phyloP scores from a whole-genome alignment of 2,888 invertebrate species.

The Synergus umbraculus region DNA sequence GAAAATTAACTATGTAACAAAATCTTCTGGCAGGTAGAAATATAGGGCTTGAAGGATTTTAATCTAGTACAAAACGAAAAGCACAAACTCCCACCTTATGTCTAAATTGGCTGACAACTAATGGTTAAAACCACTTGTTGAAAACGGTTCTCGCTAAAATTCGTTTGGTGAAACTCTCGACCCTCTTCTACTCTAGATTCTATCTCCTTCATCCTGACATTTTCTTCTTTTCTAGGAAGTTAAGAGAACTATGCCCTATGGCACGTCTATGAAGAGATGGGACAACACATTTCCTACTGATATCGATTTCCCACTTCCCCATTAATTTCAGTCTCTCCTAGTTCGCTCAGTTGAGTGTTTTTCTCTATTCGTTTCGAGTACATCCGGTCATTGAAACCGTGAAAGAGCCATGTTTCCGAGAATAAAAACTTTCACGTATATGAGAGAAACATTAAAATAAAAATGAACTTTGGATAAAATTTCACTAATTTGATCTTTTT shows the following conservation, averaged over 20 bases:
- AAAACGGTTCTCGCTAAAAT: slow-evolving; percentile 28
- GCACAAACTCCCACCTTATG: background rate
- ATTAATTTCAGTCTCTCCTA: slow-evolving; percentile 16
- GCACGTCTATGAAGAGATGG: slow-evolving; percentile 35
- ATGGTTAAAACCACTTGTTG: slow-evolving; percentile 38
- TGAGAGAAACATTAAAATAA: background rate
- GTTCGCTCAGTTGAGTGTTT: slow-evolving; percentile 8
- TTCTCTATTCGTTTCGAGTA: slow-evolving; percentile 32
- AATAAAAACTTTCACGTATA: background rate
- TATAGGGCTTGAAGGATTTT: too few species aligned
- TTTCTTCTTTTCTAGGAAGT: slow-evolving; percentile 6
- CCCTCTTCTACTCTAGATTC: slow-evolving; percentile 9
- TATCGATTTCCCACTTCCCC: slow-evolving; percentile 29
- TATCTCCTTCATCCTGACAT: background rate
- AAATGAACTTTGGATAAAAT: background rate
- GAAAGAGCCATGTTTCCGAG: slow-evolving; percentile 12
- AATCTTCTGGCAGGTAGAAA: too few species aligned
- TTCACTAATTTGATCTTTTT: background rate
- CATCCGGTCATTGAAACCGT: slow-evolving; percentile 26
- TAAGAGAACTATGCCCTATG: slow-evolving; percentile 20
- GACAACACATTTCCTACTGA: slow-evolving; percentile 31
- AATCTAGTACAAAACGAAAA: too few species aligned
- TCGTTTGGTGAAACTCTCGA: background rate
- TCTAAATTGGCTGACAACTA: background rate
- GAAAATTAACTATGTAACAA: too few species aligned